phyloP scores from a whole-genome alignment of 2,113 vertebrate genomes.

The Collichthys lucidus region DNA sequence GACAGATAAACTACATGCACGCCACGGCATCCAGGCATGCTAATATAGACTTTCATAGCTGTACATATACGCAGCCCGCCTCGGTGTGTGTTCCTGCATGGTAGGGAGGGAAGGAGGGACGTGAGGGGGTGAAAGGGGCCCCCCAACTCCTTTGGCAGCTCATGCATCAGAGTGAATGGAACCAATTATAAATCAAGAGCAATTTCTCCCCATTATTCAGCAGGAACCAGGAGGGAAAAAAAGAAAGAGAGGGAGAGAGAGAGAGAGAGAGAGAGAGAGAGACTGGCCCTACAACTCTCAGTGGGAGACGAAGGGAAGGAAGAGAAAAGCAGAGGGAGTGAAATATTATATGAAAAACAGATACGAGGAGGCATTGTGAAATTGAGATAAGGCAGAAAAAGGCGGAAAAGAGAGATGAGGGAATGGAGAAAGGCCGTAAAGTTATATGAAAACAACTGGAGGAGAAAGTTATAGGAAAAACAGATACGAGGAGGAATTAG shows the following conservation, averaged over 20 bases:
- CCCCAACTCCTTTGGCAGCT: constrained; percentile 81
- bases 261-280: constrained; percentile 32
- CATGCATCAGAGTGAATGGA: constrained; percentile 86
- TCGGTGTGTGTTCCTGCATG: constrained; percentile 73
- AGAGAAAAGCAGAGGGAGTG: constrained; percentile 55
- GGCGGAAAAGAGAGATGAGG: constrained; percentile 33
- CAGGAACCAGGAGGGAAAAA: constrained; percentile 67
- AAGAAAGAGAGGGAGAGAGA: background rate
- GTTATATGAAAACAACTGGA: constrained; percentile 43
- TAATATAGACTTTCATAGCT: constrained; percentile 63
- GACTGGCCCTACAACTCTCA: constrained; percentile 68
- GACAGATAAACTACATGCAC: constrained; percentile 57
- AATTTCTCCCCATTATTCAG: constrained; percentile 87
- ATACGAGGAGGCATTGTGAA: constrained; percentile 64
- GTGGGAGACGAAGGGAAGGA: constrained; percentile 69
- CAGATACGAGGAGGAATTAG: constrained; percentile 43
- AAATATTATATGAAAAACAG: constrained; percentile 81
- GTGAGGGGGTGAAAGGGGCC: constrained; percentile 59
- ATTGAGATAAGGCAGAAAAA: constrained; percentile 66
- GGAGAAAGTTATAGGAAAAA: constrained; percentile 63
- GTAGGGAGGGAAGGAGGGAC: constrained; percentile 31
- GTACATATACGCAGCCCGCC: constrained; percentile 55
- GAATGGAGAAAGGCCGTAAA: constrained; percentile 56
- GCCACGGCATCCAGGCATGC: constrained; percentile 34
- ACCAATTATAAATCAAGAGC: constrained; percentile 89